Evolutionary conservation across 1,140 invertebrate genomes (phyloP), one percentile per base, ranked within the genome.

Genomic region (Acromyrmex heyeri): DNA sequence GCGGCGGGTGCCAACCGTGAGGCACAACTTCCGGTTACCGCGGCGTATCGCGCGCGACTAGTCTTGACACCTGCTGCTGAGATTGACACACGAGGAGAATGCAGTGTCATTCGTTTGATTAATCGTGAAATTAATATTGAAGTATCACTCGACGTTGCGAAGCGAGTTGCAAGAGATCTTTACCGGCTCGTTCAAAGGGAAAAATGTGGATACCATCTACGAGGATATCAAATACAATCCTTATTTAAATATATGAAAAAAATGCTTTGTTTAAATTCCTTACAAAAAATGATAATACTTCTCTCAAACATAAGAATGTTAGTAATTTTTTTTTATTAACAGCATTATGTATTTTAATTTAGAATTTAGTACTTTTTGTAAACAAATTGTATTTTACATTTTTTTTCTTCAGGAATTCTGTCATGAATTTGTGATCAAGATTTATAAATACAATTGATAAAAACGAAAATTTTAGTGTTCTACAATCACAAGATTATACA

Each of bases 1-100:
- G 5, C 50, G 59, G 21, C 27, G n/a, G 30, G 16, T 30, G 30
- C 16, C 48, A 70, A 21, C 12, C 55, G 67, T 4, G 27, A 72
- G 50, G 50, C 65, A 53, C 65, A 21, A 75, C 82, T 85, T 85
- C 82, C 82, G 73, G 82, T 59, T 85, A 82, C 79, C 79, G 67
- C 34, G 24, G 53, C 12, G 67, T 82, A 72, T 82, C 65, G 34
- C 78, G 34, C 78, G 67, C 69, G 79, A 83, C 59, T 62, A 69
- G 55, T 69, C 79, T 75, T 83, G 79, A 75, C 79, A 83, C 69
- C 69, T 83, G 69, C 62, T 62, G 69, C 69, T 16, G 30, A 48
- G 55, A 82, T 59, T 59, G 67, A 72, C 67, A 48, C 24, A 14
- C 14, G 55, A 73, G n/a, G 4, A 61, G 55, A 75, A 62, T 83